Evolutionary conservation across 2,797 vertebrate species (phyloP).

Genomic region (Takifugu ocellatus): DNA sequence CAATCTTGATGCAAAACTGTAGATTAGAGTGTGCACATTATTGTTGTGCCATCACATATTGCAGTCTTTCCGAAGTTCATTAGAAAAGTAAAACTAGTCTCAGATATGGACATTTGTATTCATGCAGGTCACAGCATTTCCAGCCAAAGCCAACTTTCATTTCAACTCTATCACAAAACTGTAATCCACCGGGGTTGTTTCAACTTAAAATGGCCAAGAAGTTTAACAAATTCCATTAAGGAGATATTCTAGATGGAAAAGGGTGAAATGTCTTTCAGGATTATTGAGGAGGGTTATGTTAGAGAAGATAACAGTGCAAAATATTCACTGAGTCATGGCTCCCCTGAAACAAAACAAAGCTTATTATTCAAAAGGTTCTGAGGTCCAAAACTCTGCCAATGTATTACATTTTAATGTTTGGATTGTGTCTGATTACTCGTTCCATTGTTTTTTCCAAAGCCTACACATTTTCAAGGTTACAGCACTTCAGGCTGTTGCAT

Average conservation of each 20-base stretch:
- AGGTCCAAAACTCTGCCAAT: no score
- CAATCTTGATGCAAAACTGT: slow-evolving; percentile 17
- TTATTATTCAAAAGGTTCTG: no score
- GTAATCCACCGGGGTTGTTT: not conserved
- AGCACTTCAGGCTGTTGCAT: no score
- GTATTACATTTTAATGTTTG: no score
- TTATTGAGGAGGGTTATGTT: not conserved
- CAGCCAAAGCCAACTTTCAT: slow-evolving; percentile 3
- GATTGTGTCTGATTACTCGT: no score
- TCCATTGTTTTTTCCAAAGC: no score
- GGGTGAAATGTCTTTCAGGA: not conserved
- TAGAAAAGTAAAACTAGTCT: not conserved
- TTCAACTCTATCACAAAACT: slow-evolving; percentile 14
- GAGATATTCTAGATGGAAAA: not conserved
- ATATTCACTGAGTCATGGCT: no score
- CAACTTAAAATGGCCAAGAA: slow-evolving; percentile 2
- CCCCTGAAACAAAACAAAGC: no score
- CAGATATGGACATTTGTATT: not conserved
- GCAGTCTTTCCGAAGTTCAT: not conserved
- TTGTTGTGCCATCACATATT: slow-evolving; percentile 7
- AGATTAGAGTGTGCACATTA: slow-evolving; percentile 28
- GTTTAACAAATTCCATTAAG: not conserved
- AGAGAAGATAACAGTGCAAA: not conserved
- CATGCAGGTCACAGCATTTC: not conserved
- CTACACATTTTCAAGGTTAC: no score